These are phyloP conservation scores for Drosophila seguyi DNA, from an alignment of 1,140 invertebrate genomes.

Conservation along the genomic window DNA sequence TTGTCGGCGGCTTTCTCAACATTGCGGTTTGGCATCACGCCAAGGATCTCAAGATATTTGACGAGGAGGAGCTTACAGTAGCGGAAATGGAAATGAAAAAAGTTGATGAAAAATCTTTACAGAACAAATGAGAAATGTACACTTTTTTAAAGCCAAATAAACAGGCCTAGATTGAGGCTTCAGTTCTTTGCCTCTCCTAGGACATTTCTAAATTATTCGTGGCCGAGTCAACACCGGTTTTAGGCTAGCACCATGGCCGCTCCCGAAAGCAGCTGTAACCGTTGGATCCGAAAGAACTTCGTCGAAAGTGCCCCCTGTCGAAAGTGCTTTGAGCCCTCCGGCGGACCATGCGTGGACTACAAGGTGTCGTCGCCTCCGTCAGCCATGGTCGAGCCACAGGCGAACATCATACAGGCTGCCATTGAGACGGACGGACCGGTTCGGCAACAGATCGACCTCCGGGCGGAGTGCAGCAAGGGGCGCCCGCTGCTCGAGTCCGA, in stretches of 20 bases:
- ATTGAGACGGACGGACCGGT: slow-evolving; percentile 32
- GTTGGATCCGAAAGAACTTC: slow-evolving; percentile 6
- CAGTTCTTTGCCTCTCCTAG: too few relatives aligned
- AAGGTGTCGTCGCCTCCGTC: not conserved
- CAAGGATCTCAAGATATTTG: slow-evolving; percentile 89
- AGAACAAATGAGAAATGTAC: not conserved
- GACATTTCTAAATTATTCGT: not conserved
- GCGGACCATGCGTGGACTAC: slow-evolving; percentile 43
- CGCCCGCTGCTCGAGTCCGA: slow-evolving; percentile 2
- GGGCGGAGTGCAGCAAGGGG: slow-evolving; percentile 28
- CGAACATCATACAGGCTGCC: slow-evolving; percentile 4
- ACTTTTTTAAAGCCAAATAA: slow-evolving; percentile 8
- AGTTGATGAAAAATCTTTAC: slow-evolving; percentile 11
- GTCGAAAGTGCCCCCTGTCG: slow-evolving; percentile 4
- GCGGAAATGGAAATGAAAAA: slow-evolving; percentile 31
- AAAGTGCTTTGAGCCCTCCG: slow-evolving; percentile 33
- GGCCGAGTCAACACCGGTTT: not conserved
- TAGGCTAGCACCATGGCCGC: slow-evolving; percentile 26
- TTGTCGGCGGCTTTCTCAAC: slow-evolving; percentile 88
- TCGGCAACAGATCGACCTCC: slow-evolving; percentile 31
- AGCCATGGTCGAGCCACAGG: not conserved
- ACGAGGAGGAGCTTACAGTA: slow-evolving; percentile 86
- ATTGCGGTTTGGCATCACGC: slow-evolving; percentile 89
- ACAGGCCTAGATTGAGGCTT: not conserved
- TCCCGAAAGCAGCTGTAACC: slow-evolving; percentile 42